Percentiles rank a stretch among this genome's conserved stretches.
Conservation (phyloP, 35 echinoderm and acorn worm genomes). For the Ophioderma brevispina region DNA sequence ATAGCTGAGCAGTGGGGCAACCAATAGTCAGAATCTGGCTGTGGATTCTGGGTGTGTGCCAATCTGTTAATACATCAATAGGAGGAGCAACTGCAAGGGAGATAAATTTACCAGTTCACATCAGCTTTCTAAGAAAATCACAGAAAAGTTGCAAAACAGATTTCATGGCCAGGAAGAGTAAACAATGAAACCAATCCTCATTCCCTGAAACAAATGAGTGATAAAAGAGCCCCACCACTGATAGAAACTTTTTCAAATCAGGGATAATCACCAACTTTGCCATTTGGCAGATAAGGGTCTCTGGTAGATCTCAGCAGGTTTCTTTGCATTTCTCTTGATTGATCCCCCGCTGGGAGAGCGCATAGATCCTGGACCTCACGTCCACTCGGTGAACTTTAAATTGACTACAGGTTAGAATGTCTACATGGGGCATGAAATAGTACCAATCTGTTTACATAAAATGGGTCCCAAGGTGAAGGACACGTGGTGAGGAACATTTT, state of each 20-base stretch:
- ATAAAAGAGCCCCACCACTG: too few relatives aligned
- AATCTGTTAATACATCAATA: too few relatives aligned
- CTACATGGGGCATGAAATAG: constrained; percentile 17
- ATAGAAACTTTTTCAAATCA: constrained; percentile 12
- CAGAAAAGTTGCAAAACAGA: too few relatives aligned
- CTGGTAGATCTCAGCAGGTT: neutral
- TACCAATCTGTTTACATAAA: constrained; percentile 15
- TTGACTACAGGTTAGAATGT: constrained; percentile 24
- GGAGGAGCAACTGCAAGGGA: too few relatives aligned
- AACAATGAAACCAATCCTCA: too few relatives aligned
- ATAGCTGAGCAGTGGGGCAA: too few relatives aligned
- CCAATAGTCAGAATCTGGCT: too few relatives aligned
- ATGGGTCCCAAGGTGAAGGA: neutral
- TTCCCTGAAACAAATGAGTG: too few relatives aligned
- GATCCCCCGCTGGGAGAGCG: constrained; percentile 2
- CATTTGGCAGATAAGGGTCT: neutral
- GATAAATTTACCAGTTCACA: too few relatives aligned
- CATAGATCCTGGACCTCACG: neutral
- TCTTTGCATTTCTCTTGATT: neutral
- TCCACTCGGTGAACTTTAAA: constrained; percentile 2
- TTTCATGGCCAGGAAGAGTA: too few relatives aligned
- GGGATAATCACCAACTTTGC: neutral
- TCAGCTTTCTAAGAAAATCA: too few relatives aligned
- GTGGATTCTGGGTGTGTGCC: too few relatives aligned
- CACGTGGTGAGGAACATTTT: neutral